Percentiles rank a stretch among this genome's conserved stretches.
Conservation (phyloP, 2,797 vertebrate genomes). For the Fratercula arctica region DNA sequence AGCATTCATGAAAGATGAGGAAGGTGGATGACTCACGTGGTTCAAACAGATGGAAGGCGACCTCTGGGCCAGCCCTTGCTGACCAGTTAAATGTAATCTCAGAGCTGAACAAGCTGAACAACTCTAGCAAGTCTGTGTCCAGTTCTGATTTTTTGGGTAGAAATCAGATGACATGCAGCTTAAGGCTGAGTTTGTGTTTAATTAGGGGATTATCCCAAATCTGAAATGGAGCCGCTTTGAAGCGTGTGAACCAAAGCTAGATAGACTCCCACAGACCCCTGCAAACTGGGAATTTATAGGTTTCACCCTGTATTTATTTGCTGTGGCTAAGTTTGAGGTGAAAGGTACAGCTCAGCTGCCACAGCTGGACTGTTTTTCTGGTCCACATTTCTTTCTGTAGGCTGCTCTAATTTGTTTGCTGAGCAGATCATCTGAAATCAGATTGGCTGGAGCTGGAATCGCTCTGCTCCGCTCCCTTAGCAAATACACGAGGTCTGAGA, state of each 20-base stretch:
- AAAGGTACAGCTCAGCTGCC: constrained; percentile 31
- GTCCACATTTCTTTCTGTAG: background rate
- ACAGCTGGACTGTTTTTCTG: constrained; percentile 16
- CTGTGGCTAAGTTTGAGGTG: background rate
- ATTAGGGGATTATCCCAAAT: constrained; percentile 64
- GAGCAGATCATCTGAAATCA: background rate
- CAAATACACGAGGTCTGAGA: constrained; percentile 40
- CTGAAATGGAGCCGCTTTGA: constrained; percentile 47
- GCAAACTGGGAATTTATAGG: constrained; percentile 26
- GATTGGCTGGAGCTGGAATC: constrained; percentile 18
- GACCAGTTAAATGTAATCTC: background rate
- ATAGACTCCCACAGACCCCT: constrained; percentile 40
- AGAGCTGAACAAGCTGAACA: background rate
- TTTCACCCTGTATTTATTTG: constrained; percentile 12
- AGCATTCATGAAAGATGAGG: background rate
- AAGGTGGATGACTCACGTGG: constrained; percentile 7
- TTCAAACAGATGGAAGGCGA: background rate
- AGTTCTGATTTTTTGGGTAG: constrained; percentile 35
- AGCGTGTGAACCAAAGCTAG: constrained; percentile 50
- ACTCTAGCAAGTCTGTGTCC: background rate
- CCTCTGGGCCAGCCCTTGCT: background rate
- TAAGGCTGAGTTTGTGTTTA: constrained; percentile 50
- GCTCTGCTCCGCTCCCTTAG: constrained; percentile 17
- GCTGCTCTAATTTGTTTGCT: constrained; percentile 31
- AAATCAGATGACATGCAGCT: constrained; percentile 47